These are phyloP conservation scores for Thera obeliscata DNA, from an alignment of 2,888 invertebrate species.

Conservation along the genomic window DNA sequence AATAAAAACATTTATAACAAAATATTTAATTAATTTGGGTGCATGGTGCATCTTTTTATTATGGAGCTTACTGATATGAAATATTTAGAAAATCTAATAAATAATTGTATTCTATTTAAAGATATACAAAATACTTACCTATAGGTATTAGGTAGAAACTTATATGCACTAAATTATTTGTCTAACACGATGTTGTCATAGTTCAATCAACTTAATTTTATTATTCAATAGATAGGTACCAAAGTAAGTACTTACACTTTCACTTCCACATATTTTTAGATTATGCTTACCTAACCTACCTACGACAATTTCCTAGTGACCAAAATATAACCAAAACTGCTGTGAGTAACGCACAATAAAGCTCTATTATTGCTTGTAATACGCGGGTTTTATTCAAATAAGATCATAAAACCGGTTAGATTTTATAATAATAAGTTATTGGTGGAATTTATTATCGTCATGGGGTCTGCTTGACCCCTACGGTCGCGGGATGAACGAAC, in stretches of 20 bases:
- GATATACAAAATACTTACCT: too few relatives aligned
- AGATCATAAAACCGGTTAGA: slow-evolving; percentile 32
- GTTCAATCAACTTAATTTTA: neutral
- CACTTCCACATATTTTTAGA: slow-evolving; percentile 20
- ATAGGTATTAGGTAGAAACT: too few relatives aligned
- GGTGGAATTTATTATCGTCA: slow-evolving; percentile 39
- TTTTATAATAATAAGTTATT: slow-evolving; percentile 17
- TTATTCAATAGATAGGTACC: neutral
- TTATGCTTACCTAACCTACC: too few relatives aligned
- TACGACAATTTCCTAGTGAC: too few relatives aligned
- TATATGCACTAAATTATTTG: too few relatives aligned
- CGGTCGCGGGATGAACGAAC: slow-evolving; percentile 71
- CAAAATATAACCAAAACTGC: slow-evolving; percentile 2
- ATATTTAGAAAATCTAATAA: too few relatives aligned
- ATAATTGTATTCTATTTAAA: too few relatives aligned
- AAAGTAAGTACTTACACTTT: slow-evolving; percentile 10
- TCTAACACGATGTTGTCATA: neutral
- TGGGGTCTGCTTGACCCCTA: slow-evolving; percentile 41
- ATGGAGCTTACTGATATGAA: too few relatives aligned
- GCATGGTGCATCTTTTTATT: too few relatives aligned
- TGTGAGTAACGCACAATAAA: slow-evolving; percentile 33
- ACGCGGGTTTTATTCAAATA: slow-evolving; percentile 36
- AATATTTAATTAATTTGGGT: too few relatives aligned
- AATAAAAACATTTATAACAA: too few relatives aligned
- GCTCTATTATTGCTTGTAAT: slow-evolving; percentile 21